Evolutionary conservation across 2,888 invertebrate species (phyloP).

Genomic region (Boloria selene): DNA sequence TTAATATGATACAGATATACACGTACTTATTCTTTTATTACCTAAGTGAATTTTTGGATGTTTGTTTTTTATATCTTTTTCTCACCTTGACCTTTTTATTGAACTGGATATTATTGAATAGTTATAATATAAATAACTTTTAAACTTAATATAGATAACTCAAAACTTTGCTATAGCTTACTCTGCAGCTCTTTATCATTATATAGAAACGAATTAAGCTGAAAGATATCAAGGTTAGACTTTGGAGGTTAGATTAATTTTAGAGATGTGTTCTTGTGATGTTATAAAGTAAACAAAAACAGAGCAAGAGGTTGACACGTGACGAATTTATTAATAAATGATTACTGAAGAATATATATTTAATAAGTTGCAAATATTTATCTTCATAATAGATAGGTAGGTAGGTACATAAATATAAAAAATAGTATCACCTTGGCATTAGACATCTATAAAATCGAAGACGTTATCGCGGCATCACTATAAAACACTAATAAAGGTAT

Average conservation of each 20-base stretch:
- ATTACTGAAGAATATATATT: too few species aligned
- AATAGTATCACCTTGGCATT: constrained; percentile 36
- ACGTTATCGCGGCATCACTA: constrained; percentile 18
- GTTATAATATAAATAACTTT: too few species aligned
- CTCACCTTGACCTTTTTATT: too few species aligned
- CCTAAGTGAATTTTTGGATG: too few species aligned
- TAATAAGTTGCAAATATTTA: constrained; percentile 1
- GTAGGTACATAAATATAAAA: constrained; percentile 1
- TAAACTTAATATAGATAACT: too few species aligned
- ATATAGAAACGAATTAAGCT: background rate
- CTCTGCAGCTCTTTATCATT: background rate
- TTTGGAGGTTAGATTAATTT: too few species aligned
- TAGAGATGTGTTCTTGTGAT: too few species aligned
- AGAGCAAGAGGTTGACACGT: constrained; percentile 5
- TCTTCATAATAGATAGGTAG: constrained; percentile 11
- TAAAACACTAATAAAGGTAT: constrained; percentile 24
- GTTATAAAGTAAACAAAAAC: background rate
- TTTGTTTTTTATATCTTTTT: too few species aligned
- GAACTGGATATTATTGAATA: too few species aligned
- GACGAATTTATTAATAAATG: background rate
- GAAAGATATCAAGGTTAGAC: background rate
- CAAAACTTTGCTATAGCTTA: too few species aligned
- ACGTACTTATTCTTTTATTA: too few species aligned
- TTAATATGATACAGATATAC: too few species aligned
- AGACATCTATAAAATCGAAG: constrained; percentile 33